Evolutionary conservation across 2,888 invertebrate genomes (phyloP), one percentile per base, ranked within the genome.

Genomic region (Nasonia oneida): DNA sequence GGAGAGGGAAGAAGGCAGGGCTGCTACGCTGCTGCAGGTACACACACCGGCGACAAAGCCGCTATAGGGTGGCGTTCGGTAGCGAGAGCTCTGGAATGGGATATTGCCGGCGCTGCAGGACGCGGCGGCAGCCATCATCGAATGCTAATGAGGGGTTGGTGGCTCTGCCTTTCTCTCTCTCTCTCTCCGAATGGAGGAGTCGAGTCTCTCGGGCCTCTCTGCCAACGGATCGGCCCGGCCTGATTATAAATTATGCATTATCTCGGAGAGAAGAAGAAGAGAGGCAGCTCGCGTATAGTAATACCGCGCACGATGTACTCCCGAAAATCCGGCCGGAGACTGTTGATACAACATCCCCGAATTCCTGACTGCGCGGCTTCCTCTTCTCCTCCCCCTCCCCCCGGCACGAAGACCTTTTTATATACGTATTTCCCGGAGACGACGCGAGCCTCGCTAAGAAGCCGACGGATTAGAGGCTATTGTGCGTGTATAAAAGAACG

Each of bases 111-210:
- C 91, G 90, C 91, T 91, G 92, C 92, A 93, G 91, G 91, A 92
- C 91, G 91, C 71, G 75, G 81, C 91, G 91, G 93, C 93, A 92
- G 93, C 93, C 93, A 93, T 93, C 93, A 93, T 92, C 92, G 93
- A 93, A 93, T 93, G 93, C 93, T 93, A 93, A 93, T 93, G 93
- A 93, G 93, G 93, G 92, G 92, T 92, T 91, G 91, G 91, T 90
- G 81, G 80, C 82, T 79, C 50, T 18, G 74, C 75, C 83, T 76
- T 70, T 61, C 73, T 64, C 42, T 50, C 79, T 37, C 4, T 29
- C 29, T 29, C 29, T 29, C 29, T 76, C 67, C 47, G 81, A 50
- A 82, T 73, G 78, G 50, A 73, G 73, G 73, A 71, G 23, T n/a
- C 57, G 64, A 64, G 50, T 87, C 86, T 88, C 85, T 73, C 88